Evolutionary conservation across 2,113 vertebrate species (phyloP), one percentile per base, ranked within the genome.

Genomic region (Rhodinocichla rosea): DNA sequence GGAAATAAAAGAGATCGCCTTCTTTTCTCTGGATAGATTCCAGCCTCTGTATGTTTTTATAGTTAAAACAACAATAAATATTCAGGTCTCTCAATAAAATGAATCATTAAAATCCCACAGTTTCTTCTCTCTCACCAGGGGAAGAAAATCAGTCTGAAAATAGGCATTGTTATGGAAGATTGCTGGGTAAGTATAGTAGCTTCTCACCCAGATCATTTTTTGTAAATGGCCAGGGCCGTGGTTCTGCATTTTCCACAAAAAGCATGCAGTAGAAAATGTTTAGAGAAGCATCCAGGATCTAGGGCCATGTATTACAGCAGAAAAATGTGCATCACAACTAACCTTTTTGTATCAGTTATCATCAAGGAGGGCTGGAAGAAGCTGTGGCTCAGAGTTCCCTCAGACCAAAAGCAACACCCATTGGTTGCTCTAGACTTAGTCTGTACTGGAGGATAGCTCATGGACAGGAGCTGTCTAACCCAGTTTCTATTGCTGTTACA

Each of bases 61-160:
- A 95, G 86, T 90, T 94, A 78, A 95, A 96, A 78, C 64, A 95
- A 93, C 71, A 94, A 84, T 60, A 96, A 95, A 92, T 73, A 94
- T 71, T 83, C 77, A 93, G 80, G 78, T 57, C 28, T 53, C 28
- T 74, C 91, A 74, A 82, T 95, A 82, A 96, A 96, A 90, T 22
- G 30, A 90, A 78, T 77, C 40, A 83, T 92, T 90, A 87, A 92
- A 92, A 90, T 75, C 83, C 83, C 59, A 60, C 74, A 47, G 32
- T 63, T 89, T 83, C 60, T 89, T 20, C 30, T 80, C 21, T 90
- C 92, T 89, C 80, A 87, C 60, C 69, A 89, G 86, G 91, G 52
- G 42, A 93, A 95, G 35, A 94, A 88, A 86, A 93, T 88, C 59
- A 44, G 50, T 39, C 73, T 91, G 69, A 94, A 92, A 95, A 79